Percentiles rank a stretch among this genome's conserved stretches.
Evolutionary conservation across 2,797 vertebrate genomes (phyloP).

Genomic region (Poecilia gillii): DNA sequence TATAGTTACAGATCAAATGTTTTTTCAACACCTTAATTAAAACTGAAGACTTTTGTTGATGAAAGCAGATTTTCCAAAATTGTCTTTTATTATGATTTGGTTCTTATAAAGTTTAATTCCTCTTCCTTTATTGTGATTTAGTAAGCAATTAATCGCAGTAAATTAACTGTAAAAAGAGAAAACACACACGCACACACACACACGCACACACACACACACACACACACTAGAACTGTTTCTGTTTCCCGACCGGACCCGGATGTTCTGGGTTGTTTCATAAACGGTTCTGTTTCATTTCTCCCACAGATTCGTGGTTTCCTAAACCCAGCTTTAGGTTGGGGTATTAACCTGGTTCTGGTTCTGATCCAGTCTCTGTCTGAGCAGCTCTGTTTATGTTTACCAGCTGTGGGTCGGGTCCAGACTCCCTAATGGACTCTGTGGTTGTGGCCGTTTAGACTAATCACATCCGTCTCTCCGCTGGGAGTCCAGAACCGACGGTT

Average conservation of each 20-base stretch:
- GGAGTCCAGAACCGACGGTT: conserved; percentile 7
- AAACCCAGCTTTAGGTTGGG: not conserved
- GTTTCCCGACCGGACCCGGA: not conserved
- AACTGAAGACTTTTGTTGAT: not conserved
- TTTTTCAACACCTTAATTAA: not conserved
- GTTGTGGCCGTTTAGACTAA: conserved; percentile 49
- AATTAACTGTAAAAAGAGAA: too few species aligned
- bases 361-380: not conserved
- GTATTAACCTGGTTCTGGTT: too few species aligned
- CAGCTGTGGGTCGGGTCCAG: not conserved
- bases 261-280: not conserved
- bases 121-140: too few species aligned
- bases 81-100: not conserved
- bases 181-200: too few species aligned
- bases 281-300: not conserved
- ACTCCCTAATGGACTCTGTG: conserved; percentile 52
- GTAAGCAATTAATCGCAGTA: too few species aligned
- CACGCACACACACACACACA: too few species aligned
- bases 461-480: conserved; percentile 36
- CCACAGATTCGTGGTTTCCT: not conserved
- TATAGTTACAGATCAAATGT: not conserved
- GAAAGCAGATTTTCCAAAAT: not conserved
- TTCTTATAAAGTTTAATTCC: too few species aligned
- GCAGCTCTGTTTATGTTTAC: conserved; percentile 26
- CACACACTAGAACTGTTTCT: too few species aligned